Evolutionary conservation across 2,888 invertebrate genomes (phyloP), one percentile per base, ranked within the genome.

Genomic region (Orthonevra nobilis): DNA sequence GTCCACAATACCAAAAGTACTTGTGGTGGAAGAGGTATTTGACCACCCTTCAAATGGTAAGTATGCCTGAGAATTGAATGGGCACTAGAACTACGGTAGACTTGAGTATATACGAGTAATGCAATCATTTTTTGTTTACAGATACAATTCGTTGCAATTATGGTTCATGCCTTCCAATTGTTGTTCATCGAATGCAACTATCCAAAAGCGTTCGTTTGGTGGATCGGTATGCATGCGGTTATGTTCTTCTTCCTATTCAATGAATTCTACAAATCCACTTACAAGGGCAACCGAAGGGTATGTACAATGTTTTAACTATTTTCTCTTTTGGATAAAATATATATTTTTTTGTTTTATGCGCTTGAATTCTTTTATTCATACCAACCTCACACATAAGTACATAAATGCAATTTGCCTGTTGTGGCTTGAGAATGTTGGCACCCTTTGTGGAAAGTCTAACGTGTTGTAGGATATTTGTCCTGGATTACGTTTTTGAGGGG

Each of bases 21-120:
- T 91, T 97, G 81, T 97, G 97, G 97, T 97, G 97, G 97, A 97
- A 97, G 91, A 96, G 94, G 87, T 97, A 97, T 89, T 92, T 97
- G 86, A 97, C 97, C 19, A 93, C 93, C 52, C 91, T 97, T 84
- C 97, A 97, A 91, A 97, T 97, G 94, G 95, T 95, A 88, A 90
- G 89, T 83, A 44, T 61, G 63, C 12, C 20, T n/a, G n/a, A n/a
- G n/a, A n/a, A n/a, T n/a, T n/a, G n/a, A n/a, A n/a, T n/a, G n/a
- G n/a, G 10, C 30, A 36, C 14, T 5, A 10, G n/a, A 23, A 14
- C 2, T 19, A 30, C 3, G 5, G 7, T 30, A 30, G 7, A 30
- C 32, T 23, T 54, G 26, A 44, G 6, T 36, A 10, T 46, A 54
- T 40, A 26, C 23, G 12, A 12, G 15, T 7, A 2, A 14, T 26